Base-by-base conservation (phyloP, 2,888 invertebrate genomes). In the Metellina segmentata region DNA sequence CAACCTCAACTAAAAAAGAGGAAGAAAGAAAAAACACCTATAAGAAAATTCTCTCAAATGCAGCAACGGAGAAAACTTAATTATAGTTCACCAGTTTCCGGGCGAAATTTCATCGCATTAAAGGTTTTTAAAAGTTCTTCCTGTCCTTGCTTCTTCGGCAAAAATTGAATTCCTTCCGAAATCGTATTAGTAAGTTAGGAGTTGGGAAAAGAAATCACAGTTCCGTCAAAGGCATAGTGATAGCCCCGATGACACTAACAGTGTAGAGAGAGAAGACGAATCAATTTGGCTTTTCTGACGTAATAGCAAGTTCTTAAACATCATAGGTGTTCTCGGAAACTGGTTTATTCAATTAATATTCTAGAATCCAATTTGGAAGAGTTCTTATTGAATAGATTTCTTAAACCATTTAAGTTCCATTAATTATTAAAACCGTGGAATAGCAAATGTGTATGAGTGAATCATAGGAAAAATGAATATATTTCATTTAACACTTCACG, bases 111-210 rank as follows among this genome's bases (percentile, higher is more conserved):
- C 83, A 91, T 87, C 91, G 91, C 72, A 88, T 91, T 91, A 91
- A 91, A 91, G 91, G 91, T 91, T 91, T 91, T 91, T 87, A 91
- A 91, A 91, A 91, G 91, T 91, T 91, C 87, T 83, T 74, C 83
- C 49, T 69, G 78, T 19, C 51, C 53, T 51, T 71, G n/a, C 70
- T 72, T 74, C 19, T 90, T 81, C 11, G 87, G 82, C 69, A 82
- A 83, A 87, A 86, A 91, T 91, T 91, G 87, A 91, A 91, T 91
- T 91, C 79, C 52, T 16, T 75, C 81, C 72, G 53, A 91, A 91
- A 91, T 88, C 82, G 61, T 72, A 83, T 91, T 91, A 91, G 91
- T 87, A 87, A 88, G 91, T 87, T 87, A 91, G 91, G 82, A 91
- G 91, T 83, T 87, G 87, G 75, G 79, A 78, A 91, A 82, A 91